Evolutionary conservation across 2,113 vertebrate genomes (phyloP), one percentile per base, ranked within the genome.

Genomic region (Malurus alboscapulatus): DNA sequence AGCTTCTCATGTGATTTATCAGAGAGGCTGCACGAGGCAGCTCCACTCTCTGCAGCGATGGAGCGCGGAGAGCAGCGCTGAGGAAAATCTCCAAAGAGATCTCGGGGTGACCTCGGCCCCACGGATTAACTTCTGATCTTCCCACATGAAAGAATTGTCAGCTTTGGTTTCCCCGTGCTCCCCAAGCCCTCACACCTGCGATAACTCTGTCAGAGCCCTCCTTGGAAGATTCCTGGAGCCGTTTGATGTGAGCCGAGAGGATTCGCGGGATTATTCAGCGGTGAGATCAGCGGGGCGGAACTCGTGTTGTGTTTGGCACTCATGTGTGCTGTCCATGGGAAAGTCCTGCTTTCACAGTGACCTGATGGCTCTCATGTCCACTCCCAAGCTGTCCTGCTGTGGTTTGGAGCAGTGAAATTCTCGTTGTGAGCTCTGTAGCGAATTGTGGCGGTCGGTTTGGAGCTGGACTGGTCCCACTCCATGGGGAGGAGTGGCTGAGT

Each of bases 221-320:
- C 81, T 87, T 73, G 62, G 59, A 92, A 88, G 91, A 55, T 32
- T 88, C 87, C 91, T 93, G 91, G 77, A 93, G 55, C 47, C 72
- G 82, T 95, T 94, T 95, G 88, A 66, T 69, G 91, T 92, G 88
- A n/a, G 67, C 58, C 75, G 87, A 96, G 95, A 87, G 84, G 91
- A 96, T 92, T 92, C 95, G 66, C 42, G 86, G 95, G 87, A 96
- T 96, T 94, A 88, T 95, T 97, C 87, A 96, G 69, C 48, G 68
- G 18, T 97, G 96, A 98, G 93, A 85, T 97, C 94, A 97, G 42
- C 27, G 1, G 59, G 61, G 61, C 53, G 84, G 66, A 80, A 62
- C 77, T 79, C 2, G 0, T 75, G 73, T 91, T 95, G 87, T 77
- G 34, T 75, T 87, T 92, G 89, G 89, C 87, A 93, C 58, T 89